phyloP scores from a whole-genome alignment of 2,888 invertebrate genomes.

The Orthosia gothica region DNA sequence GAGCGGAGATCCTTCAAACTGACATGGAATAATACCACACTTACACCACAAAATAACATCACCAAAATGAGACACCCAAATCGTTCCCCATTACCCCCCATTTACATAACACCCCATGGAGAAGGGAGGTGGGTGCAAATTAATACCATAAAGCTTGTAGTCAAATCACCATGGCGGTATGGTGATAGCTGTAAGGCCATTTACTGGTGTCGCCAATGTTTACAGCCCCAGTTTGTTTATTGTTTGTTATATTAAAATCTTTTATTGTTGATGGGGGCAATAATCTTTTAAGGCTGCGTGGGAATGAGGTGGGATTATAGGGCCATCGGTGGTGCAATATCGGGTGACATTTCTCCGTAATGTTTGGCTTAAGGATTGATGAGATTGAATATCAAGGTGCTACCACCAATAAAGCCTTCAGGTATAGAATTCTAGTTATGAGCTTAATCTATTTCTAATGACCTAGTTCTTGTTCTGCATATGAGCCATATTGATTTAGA shows the following conservation, averaged over 20 bases:
- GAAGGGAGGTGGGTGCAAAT: slow-evolving; percentile 66
- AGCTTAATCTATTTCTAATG: too few relatives aligned
- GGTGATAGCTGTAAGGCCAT: slow-evolving; percentile 65
- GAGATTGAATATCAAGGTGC: not conserved
- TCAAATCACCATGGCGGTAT: slow-evolving; percentile 65
- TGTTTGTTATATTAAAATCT: slow-evolving; percentile 69
- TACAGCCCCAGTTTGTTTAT: slow-evolving; percentile 62
- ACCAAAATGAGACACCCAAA: slow-evolving; percentile 58
- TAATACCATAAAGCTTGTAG: slow-evolving; percentile 72
- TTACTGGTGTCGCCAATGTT: slow-evolving; percentile 68
- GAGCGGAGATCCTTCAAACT: too few relatives aligned
- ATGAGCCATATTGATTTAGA: not conserved
- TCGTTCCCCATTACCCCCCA: slow-evolving; percentile 47
- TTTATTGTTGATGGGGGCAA: slow-evolving; percentile 46
- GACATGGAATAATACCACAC: too few relatives aligned
- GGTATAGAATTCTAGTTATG: too few relatives aligned
- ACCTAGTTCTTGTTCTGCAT: not conserved
- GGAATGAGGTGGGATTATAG: slow-evolving; percentile 1
- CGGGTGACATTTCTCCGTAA: not conserved
- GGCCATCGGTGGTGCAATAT: slow-evolving; percentile 9
- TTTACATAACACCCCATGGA: slow-evolving; percentile 70
- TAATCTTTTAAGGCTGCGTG: slow-evolving; percentile 27
- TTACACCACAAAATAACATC: slow-evolving; percentile 15
- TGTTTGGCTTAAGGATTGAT: not conserved
- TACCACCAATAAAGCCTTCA: not conserved